Evolutionary conservation across 2,888 invertebrate genomes (phyloP), one percentile per base, ranked within the genome.

Genomic region (Mesorhabditis belari): DNA sequence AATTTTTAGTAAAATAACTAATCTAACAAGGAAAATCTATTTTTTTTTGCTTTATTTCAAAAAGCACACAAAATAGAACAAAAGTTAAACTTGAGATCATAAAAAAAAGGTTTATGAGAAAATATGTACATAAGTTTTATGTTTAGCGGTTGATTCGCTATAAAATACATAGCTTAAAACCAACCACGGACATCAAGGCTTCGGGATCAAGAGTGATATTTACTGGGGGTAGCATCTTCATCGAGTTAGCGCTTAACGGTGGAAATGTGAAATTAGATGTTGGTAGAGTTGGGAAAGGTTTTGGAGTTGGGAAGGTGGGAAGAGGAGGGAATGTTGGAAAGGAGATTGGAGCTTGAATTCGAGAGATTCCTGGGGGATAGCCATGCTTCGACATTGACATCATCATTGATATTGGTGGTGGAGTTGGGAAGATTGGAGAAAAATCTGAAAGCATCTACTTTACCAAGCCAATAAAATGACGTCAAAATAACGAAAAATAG

Each of bases 101-200:
- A n/a, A n/a, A n/a, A n/a, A n/a, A n/a, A n/a, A n/a, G n/a, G n/a
- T n/a, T n/a, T n/a, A n/a, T n/a, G n/a, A n/a, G n/a, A n/a, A n/a
- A n/a, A n/a, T n/a, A n/a, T n/a, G n/a, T n/a, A n/a, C n/a, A n/a
- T n/a, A n/a, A n/a, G n/a, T n/a, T n/a, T n/a, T n/a, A n/a, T n/a
- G n/a, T n/a, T n/a, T n/a, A n/a, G n/a, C n/a, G n/a, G n/a, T n/a
- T n/a, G n/a, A n/a, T n/a, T n/a, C n/a, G n/a, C n/a, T n/a, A n/a
- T n/a, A n/a, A n/a, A 76, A 21, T 12, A 28, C 6, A 51, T 35
- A 3, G 26, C 25, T 49, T 17, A 25, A 49, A 29, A 61, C 74
- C 65, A 23, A 77, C 77, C 58, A 76, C 76, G 60, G 71, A 71
- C 77, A 77, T 77, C n/a, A 77, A 63, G 4, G 77, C 76, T 58